These are phyloP conservation scores for Agapornis roseicollis DNA, from an alignment of 2,113 vertebrate species.

Conservation along the genomic window DNA sequence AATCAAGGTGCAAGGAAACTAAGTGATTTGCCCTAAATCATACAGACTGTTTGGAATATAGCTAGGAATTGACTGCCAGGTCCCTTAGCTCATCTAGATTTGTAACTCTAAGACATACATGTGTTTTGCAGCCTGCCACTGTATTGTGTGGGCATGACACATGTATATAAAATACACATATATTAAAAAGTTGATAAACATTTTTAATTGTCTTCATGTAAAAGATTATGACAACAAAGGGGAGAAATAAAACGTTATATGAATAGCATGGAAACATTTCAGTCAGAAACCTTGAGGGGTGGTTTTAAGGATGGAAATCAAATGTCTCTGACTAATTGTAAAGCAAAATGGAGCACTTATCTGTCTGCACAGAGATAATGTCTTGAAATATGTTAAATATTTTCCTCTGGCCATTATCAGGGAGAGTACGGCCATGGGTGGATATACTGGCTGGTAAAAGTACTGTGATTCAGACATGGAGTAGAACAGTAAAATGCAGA, in stretches of 20 bases:
- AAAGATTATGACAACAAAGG: background rate
- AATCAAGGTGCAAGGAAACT: background rate
- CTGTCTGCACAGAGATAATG: background rate
- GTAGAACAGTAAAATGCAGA: background rate
- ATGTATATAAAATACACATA: background rate
- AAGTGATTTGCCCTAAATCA: background rate
- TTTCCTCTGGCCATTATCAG: background rate
- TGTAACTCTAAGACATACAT: background rate
- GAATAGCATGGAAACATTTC: background rate
- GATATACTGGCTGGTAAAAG: background rate
- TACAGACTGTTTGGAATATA: background rate
- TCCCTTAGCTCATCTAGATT: background rate
- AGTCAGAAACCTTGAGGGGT: background rate
- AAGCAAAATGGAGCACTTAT: background rate
- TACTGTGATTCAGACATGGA: background rate
- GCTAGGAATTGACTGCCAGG: background rate
- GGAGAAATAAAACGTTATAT: background rate
- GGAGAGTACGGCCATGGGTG: background rate
- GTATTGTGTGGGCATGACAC: background rate
- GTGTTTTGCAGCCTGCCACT: background rate
- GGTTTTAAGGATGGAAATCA: background rate
- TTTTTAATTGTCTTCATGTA: background rate
- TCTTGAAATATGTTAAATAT: constrained; percentile 44
- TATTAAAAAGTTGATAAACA: background rate
- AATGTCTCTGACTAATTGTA: background rate